Evolutionary conservation across 2,888 invertebrate species (phyloP).

Genomic region (Ischnura elegans): DNA sequence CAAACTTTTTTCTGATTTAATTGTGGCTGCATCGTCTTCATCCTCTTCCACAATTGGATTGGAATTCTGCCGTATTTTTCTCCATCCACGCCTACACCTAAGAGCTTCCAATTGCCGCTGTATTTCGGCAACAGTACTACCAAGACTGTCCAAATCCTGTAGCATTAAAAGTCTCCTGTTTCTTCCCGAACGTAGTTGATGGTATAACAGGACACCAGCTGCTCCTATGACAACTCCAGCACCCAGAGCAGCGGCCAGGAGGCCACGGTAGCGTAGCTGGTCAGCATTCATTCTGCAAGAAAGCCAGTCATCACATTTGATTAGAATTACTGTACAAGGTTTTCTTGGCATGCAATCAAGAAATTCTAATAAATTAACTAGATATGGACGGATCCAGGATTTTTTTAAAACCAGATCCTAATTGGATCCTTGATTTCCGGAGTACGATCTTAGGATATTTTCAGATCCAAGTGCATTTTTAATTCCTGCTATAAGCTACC

Average conservation of each 20-base stretch:
- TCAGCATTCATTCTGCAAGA: conserved; percentile 70
- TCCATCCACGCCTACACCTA: conserved; percentile 38
- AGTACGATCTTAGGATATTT: too few relatives aligned
- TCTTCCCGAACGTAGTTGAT: conserved; percentile 73
- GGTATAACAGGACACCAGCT: conserved; percentile 74
- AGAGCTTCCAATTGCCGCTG: conserved; percentile 72
- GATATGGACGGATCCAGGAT: too few relatives aligned
- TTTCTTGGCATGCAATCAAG: too few relatives aligned
- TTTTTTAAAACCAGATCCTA: too few relatives aligned
- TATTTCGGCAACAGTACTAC: conserved; percentile 72
- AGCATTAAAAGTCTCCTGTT: conserved; percentile 71
- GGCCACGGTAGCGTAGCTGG: conserved; percentile 71
- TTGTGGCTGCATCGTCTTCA: conserved; percentile 21
- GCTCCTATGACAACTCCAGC: conserved; percentile 74
- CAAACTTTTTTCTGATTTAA: conserved; percentile 53
- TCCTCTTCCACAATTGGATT: conserved; percentile 15
- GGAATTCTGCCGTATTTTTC: conserved; percentile 3
- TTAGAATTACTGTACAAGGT: too few relatives aligned
- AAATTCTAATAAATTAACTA: too few relatives aligned
- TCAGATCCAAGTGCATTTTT: too few relatives aligned
- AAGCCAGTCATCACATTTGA: too few relatives aligned
- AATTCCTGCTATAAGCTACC: too few relatives aligned
- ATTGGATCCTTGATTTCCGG: too few relatives aligned
- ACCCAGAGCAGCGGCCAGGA: conserved; percentile 73
- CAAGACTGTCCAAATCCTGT: conserved; percentile 73